These are phyloP conservation scores for Paradoxurus hermaphroditus DNA, from an alignment of 2,113 vertebrate genomes.

Conservation along the genomic window DNA sequence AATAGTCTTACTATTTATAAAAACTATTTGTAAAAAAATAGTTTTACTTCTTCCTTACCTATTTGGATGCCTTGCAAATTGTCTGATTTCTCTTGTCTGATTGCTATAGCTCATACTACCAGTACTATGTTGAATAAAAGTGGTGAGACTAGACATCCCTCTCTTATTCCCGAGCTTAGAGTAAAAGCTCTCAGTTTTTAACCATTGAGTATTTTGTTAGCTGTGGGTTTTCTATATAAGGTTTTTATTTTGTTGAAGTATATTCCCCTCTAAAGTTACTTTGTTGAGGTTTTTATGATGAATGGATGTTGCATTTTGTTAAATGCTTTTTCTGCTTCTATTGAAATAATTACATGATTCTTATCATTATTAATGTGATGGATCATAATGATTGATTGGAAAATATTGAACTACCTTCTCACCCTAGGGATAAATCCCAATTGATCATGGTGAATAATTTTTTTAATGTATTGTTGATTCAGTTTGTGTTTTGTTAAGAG, in stretches of 20 bases:
- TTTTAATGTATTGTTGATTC: background rate
- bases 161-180: background rate
- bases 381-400: background rate
- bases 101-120: background rate
- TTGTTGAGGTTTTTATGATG: background rate
- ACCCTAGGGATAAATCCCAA: background rate
- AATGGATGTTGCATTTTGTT: background rate
- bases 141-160: background rate
- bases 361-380: background rate
- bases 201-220: background rate
- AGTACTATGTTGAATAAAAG: background rate
- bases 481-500: background rate
- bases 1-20: too few relatives aligned
- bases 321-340: background rate
- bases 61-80: background rate
- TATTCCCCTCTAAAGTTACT: background rate
- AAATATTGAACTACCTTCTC: background rate
- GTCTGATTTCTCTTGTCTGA: background rate
- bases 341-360: background rate
- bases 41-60: background rate
- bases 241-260: background rate
- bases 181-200: background rate
- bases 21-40: too few relatives aligned
- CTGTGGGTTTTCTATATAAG: background rate
- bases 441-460: background rate